Evolutionary conservation across 1,140 invertebrate genomes (phyloP).

Genomic region (Drosophila insularis): DNA sequence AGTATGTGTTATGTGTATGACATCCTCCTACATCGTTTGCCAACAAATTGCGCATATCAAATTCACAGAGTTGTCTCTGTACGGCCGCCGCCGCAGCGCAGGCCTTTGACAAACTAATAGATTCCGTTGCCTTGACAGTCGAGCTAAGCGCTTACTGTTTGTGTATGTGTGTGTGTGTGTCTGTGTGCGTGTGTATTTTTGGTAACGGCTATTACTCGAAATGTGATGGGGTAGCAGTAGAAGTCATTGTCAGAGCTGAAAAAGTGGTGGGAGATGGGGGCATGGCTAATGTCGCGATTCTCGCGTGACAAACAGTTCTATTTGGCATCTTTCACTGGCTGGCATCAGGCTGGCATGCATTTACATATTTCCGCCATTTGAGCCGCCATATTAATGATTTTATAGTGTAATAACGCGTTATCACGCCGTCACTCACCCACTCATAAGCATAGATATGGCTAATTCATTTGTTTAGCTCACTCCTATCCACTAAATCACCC

Average conservation of each 20-base stretch:
- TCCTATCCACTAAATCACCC: neutral
- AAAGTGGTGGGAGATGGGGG: neutral
- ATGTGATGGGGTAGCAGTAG: constrained; percentile 42
- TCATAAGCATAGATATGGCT: constrained; percentile 55
- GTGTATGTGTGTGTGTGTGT: neutral
- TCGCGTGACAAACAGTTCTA: constrained; percentile 58
- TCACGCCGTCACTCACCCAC: constrained; percentile 68
- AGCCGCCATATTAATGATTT: constrained; percentile 75
- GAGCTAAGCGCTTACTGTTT: constrained; percentile 2
- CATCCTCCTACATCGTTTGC: constrained; percentile 51
- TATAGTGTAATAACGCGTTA: constrained; percentile 77
- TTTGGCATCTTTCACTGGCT: neutral
- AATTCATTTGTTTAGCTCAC: constrained; percentile 60
- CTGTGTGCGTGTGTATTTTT: constrained; percentile 38
- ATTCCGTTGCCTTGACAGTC: constrained; percentile 62
- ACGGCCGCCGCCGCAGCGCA: neutral
- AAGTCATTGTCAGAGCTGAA: constrained; percentile 52
- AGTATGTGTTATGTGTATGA: constrained; percentile 6
- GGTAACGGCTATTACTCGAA: constrained; percentile 58
- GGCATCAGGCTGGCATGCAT: constrained; percentile 27
- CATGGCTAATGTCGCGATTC: constrained; percentile 62
- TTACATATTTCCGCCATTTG: constrained; percentile 72
- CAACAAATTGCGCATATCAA: constrained; percentile 80
- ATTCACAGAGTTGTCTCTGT: constrained; percentile 73
- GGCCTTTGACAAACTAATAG: constrained; percentile 69